Base-by-base conservation (phyloP, 2,888 invertebrate genomes). In the Nemurella pictetii region DNA sequence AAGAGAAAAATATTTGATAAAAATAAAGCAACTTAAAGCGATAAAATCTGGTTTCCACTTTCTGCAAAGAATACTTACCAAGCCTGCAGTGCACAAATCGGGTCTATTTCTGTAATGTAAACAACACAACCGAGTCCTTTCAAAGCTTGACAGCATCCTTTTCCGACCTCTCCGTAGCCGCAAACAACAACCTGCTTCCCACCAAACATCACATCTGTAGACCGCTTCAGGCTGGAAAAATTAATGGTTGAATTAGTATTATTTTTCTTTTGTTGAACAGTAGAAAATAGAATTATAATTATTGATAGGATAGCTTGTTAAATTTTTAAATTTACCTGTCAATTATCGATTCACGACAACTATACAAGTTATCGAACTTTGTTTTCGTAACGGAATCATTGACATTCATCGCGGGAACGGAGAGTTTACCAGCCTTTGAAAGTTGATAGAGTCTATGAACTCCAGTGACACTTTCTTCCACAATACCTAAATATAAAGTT, bases 351-450 rank as follows among this genome's bases (percentile, higher is more conserved):
- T 97, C 97, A 90, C 98, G 95, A 91, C 98, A 99, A 87, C 98
- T 97, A 90, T 99, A 99, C 36, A 98, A 92, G 90, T 98, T 99
- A 90, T 99, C 99, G 89, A 98, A 99, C 92, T 98, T 99, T 78
- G 98, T 98, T 93, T 99, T 99, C 0, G 98, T 99, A 75, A 99
- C 98, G 2, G 98, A 98, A 90, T 99, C 99, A 90, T 99, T 99
- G 55, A 99, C 98, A 90, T 99, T 99, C 98, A 99, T 99, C 0
- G 99, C 99, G 0, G 99, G 98, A 28, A 98, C 98, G 55, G 96
- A 95, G 85, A 99, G 91, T 91, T 98, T 98, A 85, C 96, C 96
- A 25, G 97, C 96, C 91, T 98, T 98, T 80, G 98, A 97, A 73
- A 99, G 92, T 90, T 99, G 98, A 90, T 99, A 99, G 84, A 99